These are phyloP conservation scores for Hymenochirus boettgeri DNA, from an alignment of 2,113 vertebrate genomes.

Conservation along the genomic window DNA sequence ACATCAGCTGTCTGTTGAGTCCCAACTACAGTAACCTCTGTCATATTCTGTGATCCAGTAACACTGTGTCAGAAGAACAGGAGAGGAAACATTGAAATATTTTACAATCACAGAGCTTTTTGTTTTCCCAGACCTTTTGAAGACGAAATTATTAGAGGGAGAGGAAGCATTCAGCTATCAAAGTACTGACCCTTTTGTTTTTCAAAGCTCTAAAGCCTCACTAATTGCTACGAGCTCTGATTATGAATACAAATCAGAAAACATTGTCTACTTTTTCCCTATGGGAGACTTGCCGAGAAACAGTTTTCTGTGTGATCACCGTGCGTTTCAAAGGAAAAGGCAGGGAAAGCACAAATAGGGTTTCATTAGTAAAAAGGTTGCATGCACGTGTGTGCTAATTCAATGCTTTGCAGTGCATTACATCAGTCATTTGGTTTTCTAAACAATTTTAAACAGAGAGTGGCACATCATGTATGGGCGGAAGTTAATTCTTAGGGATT, in stretches of 20 bases:
- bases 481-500: no score
- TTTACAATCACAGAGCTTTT: constrained; percentile 9
- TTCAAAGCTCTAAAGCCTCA: constrained; percentile 12
- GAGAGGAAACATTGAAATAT: constrained; percentile 4
- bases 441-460: no score
- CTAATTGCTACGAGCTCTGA: constrained; percentile 25
- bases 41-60: constrained; percentile 11
- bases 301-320: constrained; percentile 6
- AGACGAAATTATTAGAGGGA: constrained; percentile 22
- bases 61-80: constrained; percentile 10
- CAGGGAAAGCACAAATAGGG: constrained; percentile 3
- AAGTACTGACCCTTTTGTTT: constrained; percentile 40
- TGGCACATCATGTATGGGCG: no score
- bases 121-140: constrained; percentile 9
- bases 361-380: constrained; percentile 13
- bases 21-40: constrained; percentile 14
- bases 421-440: no score
- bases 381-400: no score
- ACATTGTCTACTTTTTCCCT: constrained; percentile 16
- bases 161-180: constrained; percentile 22
- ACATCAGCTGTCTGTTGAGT: not conserved
- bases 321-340: constrained; percentile 10
- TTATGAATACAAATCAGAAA: constrained; percentile 29
- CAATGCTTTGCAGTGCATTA: no score
- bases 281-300: constrained; percentile 18